Evolutionary conservation across 2,888 invertebrate species (phyloP).

Genomic region (Chelonus formosanus): DNA sequence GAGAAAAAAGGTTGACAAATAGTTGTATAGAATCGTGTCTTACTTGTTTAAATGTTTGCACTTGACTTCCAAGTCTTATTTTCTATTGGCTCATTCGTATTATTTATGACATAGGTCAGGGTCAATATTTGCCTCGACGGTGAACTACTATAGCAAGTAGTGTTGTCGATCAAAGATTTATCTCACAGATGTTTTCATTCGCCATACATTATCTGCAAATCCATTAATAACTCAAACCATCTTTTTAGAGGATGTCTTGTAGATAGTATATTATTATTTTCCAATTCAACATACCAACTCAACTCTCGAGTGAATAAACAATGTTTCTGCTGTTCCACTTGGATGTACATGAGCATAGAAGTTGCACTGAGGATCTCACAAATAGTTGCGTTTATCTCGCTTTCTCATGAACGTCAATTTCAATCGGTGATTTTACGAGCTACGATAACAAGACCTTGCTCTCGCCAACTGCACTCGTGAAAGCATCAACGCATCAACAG

Average conservation of each 20-base stretch:
- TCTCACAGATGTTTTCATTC: conserved; percentile 17
- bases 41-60: conserved; percentile 7
- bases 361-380: neutral
- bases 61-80: conserved; percentile 4
- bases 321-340: conserved; percentile 12
- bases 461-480: conserved; percentile 7
- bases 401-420: conserved; percentile 22
- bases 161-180: conserved; percentile 19
- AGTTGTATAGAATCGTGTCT: too few relatives aligned
- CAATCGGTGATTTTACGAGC: conserved; percentile 22
- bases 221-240: conserved; percentile 19
- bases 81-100: conserved; percentile 1
- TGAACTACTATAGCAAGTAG: neutral
- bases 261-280: conserved; percentile 8
- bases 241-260: neutral
- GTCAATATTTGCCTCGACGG: conserved; percentile 19
- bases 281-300: conserved; percentile 5
- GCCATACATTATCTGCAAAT: conserved; percentile 11
- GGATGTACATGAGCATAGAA: neutral
- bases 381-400: conserved; percentile 20
- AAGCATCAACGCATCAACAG: neutral
- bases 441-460: conserved; percentile 21
- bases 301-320: conserved; percentile 6
- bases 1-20: neutral
- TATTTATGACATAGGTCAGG: conserved; percentile 26